Base-by-base conservation (phyloP, 2,888 invertebrate genomes). In the Pyrochroa serraticornis region DNA sequence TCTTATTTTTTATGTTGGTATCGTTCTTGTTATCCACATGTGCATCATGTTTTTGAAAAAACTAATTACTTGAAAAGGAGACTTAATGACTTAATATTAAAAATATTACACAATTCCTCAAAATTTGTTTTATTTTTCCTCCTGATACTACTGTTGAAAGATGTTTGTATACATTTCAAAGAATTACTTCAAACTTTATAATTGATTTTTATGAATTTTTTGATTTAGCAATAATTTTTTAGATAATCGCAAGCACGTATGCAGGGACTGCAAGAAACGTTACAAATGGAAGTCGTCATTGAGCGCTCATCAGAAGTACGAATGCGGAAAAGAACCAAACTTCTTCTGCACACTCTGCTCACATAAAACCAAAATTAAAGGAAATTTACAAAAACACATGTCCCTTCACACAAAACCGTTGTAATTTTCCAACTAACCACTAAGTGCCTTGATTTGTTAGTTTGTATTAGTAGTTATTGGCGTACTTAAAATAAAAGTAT, bases 211-310 rank as follows among this genome's bases (percentile, higher is more conserved):
- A n/a, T 43, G 9, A 6, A 30, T 43, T 32, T 9, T 10, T 8
- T 32, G 8, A 13, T 9, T 31, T 7, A 9, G 8, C 34, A n/a
- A 32, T 1, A 42, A 33, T 33, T 41, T 50, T 50, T 42, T 50
- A 50, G 50, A 38, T 12, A 31, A 22, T 22, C 30, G 34, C 39
- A 22, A 14, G n/a, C 58, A 62, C 46, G 34, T 41, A 39, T 69
- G 69, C 48, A 52, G 62, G 6, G 47, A 51, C 6, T 70, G 70
- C 55, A 51, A 58, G 9, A 69, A 65, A 43, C 59, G 63, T 13
- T 70, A 68, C 43, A 63, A 63, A 35, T 46, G 68, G 14, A 64
- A 65, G 38, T 12, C 22, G 2, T 50, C 50, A 1, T 41, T 50
- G n/a, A 33, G 32, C 7, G 22, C 34, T 8, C 50, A 50, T 34